Percentiles rank a stretch among this genome's conserved stretches.
Conservation (phyloP, 2,888 invertebrate species). For the Scrobipalpa costella region DNA sequence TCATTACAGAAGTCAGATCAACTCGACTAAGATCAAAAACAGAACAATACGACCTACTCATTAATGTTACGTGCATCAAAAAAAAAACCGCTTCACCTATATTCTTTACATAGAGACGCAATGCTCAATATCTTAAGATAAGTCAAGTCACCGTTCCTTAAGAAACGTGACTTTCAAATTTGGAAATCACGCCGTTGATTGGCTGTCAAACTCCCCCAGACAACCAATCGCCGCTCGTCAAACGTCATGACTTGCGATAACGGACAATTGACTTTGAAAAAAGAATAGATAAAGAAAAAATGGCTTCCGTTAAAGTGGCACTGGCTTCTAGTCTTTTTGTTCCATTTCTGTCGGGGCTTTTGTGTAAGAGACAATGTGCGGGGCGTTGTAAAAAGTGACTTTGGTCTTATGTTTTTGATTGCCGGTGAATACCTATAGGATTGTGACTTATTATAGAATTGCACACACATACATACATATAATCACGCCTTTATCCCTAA, state of each 20-base stretch:
- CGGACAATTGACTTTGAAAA: conserved; percentile 65
- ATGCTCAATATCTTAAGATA: conserved; percentile 27
- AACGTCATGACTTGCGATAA: conserved; percentile 72
- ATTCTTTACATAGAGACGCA: conserved; percentile 21
- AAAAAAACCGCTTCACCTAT: conserved; percentile 9
- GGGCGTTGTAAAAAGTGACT: conserved; percentile 10
- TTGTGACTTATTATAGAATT: not conserved
- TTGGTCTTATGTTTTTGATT: conserved; percentile 22
- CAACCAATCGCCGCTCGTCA: conserved; percentile 78
- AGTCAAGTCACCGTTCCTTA: conserved; percentile 69
- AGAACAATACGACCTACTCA: conserved; percentile 7
- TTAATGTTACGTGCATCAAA: not conserved
- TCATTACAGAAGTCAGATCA: not conserved
- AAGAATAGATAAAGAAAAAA: conserved; percentile 53
- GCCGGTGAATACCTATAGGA: conserved; percentile 1
- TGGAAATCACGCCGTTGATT: conserved; percentile 68
- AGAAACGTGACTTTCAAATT: conserved; percentile 76
- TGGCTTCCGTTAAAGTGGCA: conserved; percentile 78
- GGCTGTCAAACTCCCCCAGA: conserved; percentile 73
- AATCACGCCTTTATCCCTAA: no score
- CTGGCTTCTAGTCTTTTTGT: conserved; percentile 60
- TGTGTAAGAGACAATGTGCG: conserved; percentile 36
- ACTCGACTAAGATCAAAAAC: not conserved
- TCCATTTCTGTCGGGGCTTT: conserved; percentile 38
- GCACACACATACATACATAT: no score